A percentile compares a stretch with the other conserved stretches of the same genome.
These are phyloP conservation scores for Cervus canadensis DNA, from an alignment of 2,113 vertebrate species.

Conservation along the genomic window DNA sequence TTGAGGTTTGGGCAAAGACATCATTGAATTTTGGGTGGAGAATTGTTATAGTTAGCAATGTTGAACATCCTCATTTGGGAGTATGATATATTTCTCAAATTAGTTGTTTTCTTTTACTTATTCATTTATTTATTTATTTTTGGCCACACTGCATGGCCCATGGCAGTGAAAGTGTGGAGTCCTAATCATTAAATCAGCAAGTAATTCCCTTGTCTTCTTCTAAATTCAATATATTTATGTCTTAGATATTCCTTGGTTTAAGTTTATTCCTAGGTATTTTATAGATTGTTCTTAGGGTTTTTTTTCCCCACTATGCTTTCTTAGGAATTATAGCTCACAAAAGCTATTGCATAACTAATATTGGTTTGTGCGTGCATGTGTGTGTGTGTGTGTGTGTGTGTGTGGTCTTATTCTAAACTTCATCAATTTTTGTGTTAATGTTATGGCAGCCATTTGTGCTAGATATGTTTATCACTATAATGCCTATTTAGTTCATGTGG, in stretches of 20 bases:
- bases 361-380: fast-evolving
- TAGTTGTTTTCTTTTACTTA: not conserved
- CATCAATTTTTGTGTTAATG: not conserved
- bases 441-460: not conserved
- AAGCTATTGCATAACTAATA: not conserved
- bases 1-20: not conserved
- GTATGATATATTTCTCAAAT: not conserved
- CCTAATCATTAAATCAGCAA: not conserved
- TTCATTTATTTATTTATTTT: not conserved
- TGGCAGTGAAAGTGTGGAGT: not conserved
- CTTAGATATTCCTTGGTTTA: not conserved
- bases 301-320: not conserved
- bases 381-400: not conserved
- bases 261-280: not conserved
- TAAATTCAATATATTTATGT: not conserved
- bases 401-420: not conserved
- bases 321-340: not conserved
- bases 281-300: not conserved
- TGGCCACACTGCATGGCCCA: not conserved
- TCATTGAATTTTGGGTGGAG: not conserved
- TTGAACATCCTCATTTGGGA: not conserved
- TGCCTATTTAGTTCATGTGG: not conserved
- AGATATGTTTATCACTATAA: not conserved
- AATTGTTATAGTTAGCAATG: not conserved
- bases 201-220: not conserved